Evolutionary conservation across 1,140 invertebrate species (phyloP), one percentile per base, ranked within the genome.

Genomic region (Hormaphis cornu): DNA sequence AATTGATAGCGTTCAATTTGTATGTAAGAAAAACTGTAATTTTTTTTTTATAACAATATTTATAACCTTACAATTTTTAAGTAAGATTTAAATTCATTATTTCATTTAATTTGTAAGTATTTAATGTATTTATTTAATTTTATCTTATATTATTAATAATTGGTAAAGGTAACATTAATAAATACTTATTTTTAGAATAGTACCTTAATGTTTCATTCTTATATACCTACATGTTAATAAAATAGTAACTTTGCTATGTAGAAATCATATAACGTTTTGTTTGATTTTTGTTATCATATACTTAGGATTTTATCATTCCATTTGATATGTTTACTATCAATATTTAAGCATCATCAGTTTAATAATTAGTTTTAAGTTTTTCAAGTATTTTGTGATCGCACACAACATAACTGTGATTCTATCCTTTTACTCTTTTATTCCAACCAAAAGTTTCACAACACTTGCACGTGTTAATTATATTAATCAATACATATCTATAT

Each of bases 101-200:
- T n/a, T n/a, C n/a, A n/a, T n/a, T 40, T 58, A 37, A 56, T 37
- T 5, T 28, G 9, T 61, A 66, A 66, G 58, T 46, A 22, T 46
- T 63, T 46, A 30, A 44, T 63, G 58, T 66, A 35, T 33, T 35
- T 66, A 9, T 30, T 66, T 35, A 66, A 48, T 46, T 44, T 46
- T 26, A 42, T 42, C 22, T 14, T 44, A 63, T 20, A 28, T 16
- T 40, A 61, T 30, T 42, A 33, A 46, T 63, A 48, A 66, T 48
- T 66, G 61, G 61, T 66, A 66, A 30, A 66, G 61, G 61, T 50
- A 50, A 63, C 42, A 63, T 30, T 28, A 48, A n/a, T 50, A 42
- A 59, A 56, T 30, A 33, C n/a, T 56, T 40, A 42, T 63, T 66
- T 40, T 58, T 40, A 58, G 14, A 24, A 58, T 58, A 58, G 37